phyloP scores from a whole-genome alignment of 2,888 invertebrate species.

The Dynastes hyllus region DNA sequence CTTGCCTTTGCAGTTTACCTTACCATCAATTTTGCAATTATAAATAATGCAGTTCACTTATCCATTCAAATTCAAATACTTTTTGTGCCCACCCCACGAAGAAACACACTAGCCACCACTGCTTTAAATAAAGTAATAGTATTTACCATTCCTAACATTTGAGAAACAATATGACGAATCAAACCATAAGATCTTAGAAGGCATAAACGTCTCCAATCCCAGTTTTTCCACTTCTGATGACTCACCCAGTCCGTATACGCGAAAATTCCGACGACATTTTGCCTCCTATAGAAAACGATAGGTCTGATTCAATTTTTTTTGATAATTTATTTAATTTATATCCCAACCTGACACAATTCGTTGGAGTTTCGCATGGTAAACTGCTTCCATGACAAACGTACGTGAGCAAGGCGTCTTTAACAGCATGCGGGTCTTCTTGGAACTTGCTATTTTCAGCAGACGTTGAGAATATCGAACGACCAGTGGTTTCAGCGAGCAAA shows the following conservation, averaged over 20 bases:
- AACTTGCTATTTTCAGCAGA: slow-evolving; percentile 74
- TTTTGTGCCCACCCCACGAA: too few species aligned
- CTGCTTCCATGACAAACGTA: slow-evolving; percentile 90
- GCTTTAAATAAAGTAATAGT: not conserved
- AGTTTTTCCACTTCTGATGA: slow-evolving; percentile 75
- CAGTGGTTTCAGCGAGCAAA: slow-evolving; percentile 79
- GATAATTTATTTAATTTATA: slow-evolving; percentile 13
- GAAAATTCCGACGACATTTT: slow-evolving; percentile 86
- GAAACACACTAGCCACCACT: too few species aligned
- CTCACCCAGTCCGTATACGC: slow-evolving; percentile 89
- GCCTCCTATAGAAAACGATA: slow-evolving; percentile 62
- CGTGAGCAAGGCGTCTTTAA: slow-evolving; percentile 87
- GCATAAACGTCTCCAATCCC: slow-evolving; percentile 78
- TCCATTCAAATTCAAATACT: too few species aligned
- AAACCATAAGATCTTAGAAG: slow-evolving; percentile 87
- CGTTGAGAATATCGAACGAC: slow-evolving; percentile 79
- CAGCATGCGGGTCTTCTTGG: slow-evolving; percentile 79
- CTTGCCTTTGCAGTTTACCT: too few species aligned
- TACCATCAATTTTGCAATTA: too few species aligned
- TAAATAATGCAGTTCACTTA: too few species aligned
- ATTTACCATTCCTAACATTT: slow-evolving; percentile 84
- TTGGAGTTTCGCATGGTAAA: slow-evolving; percentile 81
- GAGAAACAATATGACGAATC: slow-evolving; percentile 85
- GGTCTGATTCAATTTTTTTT: not conserved
- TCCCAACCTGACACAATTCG: slow-evolving; percentile 68